phyloP scores from a whole-genome alignment of 2,113 vertebrate species.

The Phylloscopus whistleri region DNA sequence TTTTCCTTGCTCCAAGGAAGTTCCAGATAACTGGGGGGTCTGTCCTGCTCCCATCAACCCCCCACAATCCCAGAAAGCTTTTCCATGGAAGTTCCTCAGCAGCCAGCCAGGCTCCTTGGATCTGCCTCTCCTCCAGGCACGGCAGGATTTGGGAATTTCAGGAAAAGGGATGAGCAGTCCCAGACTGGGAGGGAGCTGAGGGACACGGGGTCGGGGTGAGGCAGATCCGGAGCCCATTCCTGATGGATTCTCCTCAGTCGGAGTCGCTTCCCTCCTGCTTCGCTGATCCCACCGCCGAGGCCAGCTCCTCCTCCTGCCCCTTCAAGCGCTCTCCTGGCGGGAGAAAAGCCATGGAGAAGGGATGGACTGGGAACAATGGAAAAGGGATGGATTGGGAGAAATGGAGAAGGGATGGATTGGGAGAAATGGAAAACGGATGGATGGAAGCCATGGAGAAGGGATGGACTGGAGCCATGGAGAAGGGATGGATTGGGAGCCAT shows the following conservation, averaged over 20 bases:
- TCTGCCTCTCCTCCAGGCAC: background rate
- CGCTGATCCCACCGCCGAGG: constrained; percentile 73
- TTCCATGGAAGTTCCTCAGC: background rate
- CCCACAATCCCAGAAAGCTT: background rate
- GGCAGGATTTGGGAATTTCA: accelerated
- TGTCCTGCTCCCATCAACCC: background rate
- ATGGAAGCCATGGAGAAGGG: too few species aligned
- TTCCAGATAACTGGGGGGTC: background rate
- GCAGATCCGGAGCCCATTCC: background rate
- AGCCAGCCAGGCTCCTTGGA: background rate
- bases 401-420: background rate
- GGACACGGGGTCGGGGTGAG: accelerated
- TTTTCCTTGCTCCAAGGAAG: background rate
- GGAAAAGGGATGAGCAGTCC: background rate
- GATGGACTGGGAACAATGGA: background rate
- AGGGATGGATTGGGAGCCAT: too few species aligned
- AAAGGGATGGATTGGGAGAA: too few species aligned
- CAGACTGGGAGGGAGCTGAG: accelerated
- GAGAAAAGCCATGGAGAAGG: background rate
- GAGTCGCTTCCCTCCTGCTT: constrained; percentile 81
- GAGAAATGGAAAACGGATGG: background rate
- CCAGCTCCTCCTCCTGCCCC: constrained; percentile 87
- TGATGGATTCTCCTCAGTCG: constrained; percentile 70
- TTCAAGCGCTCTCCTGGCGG: constrained; percentile 86
- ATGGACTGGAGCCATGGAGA: accelerated